Percentiles rank a stretch among this genome's conserved stretches.
Evolutionary conservation across 2,888 invertebrate species (phyloP).

Genomic region (Chirona hameri): DNA sequence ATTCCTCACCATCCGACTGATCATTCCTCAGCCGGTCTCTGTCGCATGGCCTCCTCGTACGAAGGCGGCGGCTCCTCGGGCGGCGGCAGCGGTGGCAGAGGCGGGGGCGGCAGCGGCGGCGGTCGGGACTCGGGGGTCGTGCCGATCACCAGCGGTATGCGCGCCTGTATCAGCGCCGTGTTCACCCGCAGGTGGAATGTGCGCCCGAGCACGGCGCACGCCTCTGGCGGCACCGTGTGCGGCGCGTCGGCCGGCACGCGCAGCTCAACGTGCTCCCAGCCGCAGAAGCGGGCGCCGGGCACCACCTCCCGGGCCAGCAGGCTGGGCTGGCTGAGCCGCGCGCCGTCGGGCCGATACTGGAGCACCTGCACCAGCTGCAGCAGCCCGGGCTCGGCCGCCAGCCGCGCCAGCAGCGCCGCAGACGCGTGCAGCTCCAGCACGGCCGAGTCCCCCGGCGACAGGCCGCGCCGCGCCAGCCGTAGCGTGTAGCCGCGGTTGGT

Average conservation of each 20-base stretch:
- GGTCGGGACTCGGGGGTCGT: neutral
- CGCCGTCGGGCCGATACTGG: neutral
- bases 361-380: conserved; percentile 22
- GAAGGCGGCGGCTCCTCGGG: conserved; percentile 27
- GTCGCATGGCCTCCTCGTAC: conserved; percentile 25
- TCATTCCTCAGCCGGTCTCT: no score
- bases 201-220: neutral
- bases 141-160: conserved; percentile 8
- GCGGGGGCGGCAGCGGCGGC: neutral
- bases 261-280: conserved; percentile 56
- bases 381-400: neutral
- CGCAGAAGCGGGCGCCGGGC: neutral
- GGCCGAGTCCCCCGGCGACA: neutral
- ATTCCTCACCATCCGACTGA: no score
- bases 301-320: conserved; percentile 11
- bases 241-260: conserved; percentile 34
- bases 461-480: conserved; percentile 5
- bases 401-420: conserved; percentile 6
- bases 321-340: neutral
- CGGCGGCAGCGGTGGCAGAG: neutral
- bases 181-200: neutral
- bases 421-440: conserved; percentile 24
- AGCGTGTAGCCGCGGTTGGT: conserved; percentile 26
- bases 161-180: conserved; percentile 7
- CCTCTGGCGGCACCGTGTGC: neutral